Base-by-base conservation (phyloP, 2,113 vertebrate genomes). In the Patagioenas fasciata region DNA sequence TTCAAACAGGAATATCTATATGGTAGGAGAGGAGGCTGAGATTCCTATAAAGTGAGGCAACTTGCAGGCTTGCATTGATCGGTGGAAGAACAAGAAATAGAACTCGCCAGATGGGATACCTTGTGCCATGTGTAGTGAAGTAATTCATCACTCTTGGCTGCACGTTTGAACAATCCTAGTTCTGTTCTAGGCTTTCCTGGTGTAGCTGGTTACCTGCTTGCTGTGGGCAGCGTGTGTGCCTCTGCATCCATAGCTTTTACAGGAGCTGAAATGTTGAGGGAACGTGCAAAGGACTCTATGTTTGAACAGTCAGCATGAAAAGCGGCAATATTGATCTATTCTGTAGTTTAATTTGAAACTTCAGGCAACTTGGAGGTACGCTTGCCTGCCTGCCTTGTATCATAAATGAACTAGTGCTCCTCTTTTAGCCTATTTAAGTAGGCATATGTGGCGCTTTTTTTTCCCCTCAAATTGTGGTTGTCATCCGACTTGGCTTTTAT, bases 401-500 rank as follows among this genome's bases (percentile, higher is more conserved):
- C 57, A 14, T 42, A 31, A 48, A 67, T 80, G 18, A 75, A 28
- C 24, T 74, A 60, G 4, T 83, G 21, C 32, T 93, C 12, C 7
- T 65, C 61, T 82, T 85, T 34, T 57, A 60, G 31, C 69, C 66
- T 80, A 19, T 72, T 79, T 36, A 67, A 78, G 50, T 64, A 91
- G 38, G 31, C 57, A 24, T 82, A 36, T 85, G 85, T 57, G 64
- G 51, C 8, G 6, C n/a, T 72, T 54, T 77, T 47, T 58, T 88
- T 17, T 23, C 18, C 44, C 44, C 44, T 47, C 44, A 47, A 77
- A 53, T 85, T 67, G 77, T 93, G 51, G 56, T 96, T 93, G 82
- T 95, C 85, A 75, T 92, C 90, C 11, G 85, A 75, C 88, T 94
- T 96, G 87, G 94, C 87, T 89, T 93, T 91, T 95, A 88, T 87